Evolutionary conservation across 2,888 invertebrate genomes (phyloP), one percentile per base, ranked within the genome.

Genomic region (Gandaritis pyraliata): DNA sequence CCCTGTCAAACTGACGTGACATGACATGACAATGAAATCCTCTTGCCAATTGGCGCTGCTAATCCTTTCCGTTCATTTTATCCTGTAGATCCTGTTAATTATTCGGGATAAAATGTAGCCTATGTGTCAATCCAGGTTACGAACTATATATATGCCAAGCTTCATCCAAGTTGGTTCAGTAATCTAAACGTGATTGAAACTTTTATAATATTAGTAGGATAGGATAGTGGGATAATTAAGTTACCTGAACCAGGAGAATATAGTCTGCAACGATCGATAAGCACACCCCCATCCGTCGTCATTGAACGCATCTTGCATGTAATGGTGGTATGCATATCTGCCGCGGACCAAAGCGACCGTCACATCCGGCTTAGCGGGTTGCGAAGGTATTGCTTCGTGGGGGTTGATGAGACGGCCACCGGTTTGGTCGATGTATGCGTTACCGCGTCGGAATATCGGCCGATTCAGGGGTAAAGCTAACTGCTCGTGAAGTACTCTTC

Each of bases 211-310:
- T n/a, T n/a, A n/a, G n/a, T n/a, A n/a, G n/a, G n/a, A 23, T 23
- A 23, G 23, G 30, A 6, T 30, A 55, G n/a, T n/a, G n/a, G n/a
- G n/a, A n/a, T n/a, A n/a, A n/a, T n/a, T n/a, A n/a, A 77, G 82
- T 80, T 83, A 94, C 94, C 94, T 94, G 81, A 97, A 98, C 99
- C 99, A 99, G 0, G 99, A 99, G 69, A 97, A 95, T 67, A 99
- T 94, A 0, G 99, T 99, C 90, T 99, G 99, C 77, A 99, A 93
- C 0, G 99, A 99, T 64, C 99, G 94, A 82, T 99, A 99, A 0
- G 99, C 99, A 91, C 99, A 99, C 4, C 99, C 99, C 99, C 99
- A 99, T n/a, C 98, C 98, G 83, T 96, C 96, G 78, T 99, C 99
- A 85, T 99, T 96, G 82, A 98, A 95, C 71, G 95, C 94, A 78